A percentile compares a stretch with the other conserved stretches of the same genome.
Conservation (phyloP, 2,113 vertebrate species). For the Motacilla tschutschensis region DNA sequence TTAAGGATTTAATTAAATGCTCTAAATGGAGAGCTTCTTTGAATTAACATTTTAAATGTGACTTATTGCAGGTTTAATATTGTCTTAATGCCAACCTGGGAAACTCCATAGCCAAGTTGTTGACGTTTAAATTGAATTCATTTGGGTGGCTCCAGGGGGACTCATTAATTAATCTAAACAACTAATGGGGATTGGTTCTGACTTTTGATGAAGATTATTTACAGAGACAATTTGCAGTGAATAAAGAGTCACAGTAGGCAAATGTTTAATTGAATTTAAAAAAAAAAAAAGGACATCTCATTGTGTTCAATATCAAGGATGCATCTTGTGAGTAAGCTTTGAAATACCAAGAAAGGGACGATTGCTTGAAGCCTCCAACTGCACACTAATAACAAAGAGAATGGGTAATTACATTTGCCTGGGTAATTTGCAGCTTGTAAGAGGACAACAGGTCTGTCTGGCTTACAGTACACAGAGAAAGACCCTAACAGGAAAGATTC, state of each 20-base stretch:
- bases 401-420: slow-evolving; percentile 69
- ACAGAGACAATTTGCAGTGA: slow-evolving; percentile 82
- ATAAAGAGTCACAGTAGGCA: slow-evolving; percentile 83
- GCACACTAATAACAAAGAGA: slow-evolving; percentile 65
- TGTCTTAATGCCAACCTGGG: slow-evolving; percentile 81
- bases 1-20: slow-evolving; percentile 90
- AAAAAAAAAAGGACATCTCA: slow-evolving; percentile 66
- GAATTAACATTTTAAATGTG: slow-evolving; percentile 89
- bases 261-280: slow-evolving; percentile 82
- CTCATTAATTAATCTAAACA: slow-evolving; percentile 86
- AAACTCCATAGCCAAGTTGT: slow-evolving; percentile 77
- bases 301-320: slow-evolving; percentile 75
- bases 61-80: slow-evolving; percentile 85
- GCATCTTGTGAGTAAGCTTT: slow-evolving; percentile 63
- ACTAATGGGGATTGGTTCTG: slow-evolving; percentile 83
- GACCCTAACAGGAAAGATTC: neutral
- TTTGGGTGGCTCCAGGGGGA: slow-evolving; percentile 80
- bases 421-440: slow-evolving; percentile 59
- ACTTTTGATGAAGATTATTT: slow-evolving; percentile 87
- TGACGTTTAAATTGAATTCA: slow-evolving; percentile 83
- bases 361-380: slow-evolving; percentile 62
- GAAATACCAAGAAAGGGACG: slow-evolving; percentile 67
- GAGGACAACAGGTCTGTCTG: slow-evolving; percentile 67
- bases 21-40: slow-evolving; percentile 79
- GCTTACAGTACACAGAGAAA: neutral